Evolutionary conservation across 2,113 vertebrate species (phyloP).

Genomic region (Toxostoma redivivum): DNA sequence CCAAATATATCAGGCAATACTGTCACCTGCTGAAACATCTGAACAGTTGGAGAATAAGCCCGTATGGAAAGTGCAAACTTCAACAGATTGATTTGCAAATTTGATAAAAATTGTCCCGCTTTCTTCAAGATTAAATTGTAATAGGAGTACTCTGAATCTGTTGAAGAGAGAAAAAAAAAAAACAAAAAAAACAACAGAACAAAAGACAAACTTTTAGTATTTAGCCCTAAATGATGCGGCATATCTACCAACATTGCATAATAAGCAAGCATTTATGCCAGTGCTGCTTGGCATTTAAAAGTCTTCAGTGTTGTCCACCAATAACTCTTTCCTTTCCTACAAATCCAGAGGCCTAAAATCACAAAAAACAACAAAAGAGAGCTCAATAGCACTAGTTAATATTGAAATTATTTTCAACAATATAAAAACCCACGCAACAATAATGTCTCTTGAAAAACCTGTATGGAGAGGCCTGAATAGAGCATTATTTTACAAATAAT

Average conservation of each 20-base stretch:
- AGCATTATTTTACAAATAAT: not conserved
- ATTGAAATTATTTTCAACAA: not conserved
- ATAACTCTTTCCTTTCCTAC: not conserved
- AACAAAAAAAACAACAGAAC: not conserved
- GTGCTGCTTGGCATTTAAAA: not conserved
- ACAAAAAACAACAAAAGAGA: not conserved
- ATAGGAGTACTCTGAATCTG: slow-evolving; percentile 89
- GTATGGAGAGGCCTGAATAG: not conserved
- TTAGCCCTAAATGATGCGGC: not conserved
- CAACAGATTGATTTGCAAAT: slow-evolving; percentile 86
- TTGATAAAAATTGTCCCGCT: slow-evolving; percentile 91
- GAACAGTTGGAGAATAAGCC: slow-evolving; percentile 86
- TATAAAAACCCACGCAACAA: not conserved
- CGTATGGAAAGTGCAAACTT: slow-evolving; percentile 88
- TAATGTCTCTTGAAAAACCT: not conserved
- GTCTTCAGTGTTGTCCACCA: not conserved
- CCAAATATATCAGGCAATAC: not conserved
- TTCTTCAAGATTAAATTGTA: slow-evolving; percentile 94
- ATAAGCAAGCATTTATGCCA: not conserved
- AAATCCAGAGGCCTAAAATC: not conserved
- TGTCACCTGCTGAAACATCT: slow-evolving; percentile 91
- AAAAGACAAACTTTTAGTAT: not conserved
- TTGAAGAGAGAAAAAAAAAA: not conserved
- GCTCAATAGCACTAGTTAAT: not conserved
- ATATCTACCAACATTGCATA: not conserved